Evolutionary conservation across 1,140 invertebrate genomes (phyloP).

Genomic region (Ooceraea biroi): DNA sequence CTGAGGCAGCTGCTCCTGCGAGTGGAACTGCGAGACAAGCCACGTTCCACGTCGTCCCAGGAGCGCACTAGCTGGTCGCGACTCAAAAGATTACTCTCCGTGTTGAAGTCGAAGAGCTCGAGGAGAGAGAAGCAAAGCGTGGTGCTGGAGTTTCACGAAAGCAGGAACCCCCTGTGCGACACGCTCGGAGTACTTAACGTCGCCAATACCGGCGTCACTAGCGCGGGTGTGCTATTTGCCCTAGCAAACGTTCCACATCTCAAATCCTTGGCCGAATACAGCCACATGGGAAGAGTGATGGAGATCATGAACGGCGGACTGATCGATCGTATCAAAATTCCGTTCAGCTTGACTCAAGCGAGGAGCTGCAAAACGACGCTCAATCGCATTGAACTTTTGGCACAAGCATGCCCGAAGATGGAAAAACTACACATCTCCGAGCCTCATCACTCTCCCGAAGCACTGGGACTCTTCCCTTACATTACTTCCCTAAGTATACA

Average conservation of each 20-base stretch:
- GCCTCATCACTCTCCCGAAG: conserved; percentile 84
- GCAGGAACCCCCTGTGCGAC: conserved; percentile 83
- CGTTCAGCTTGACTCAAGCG: conserved; percentile 82
- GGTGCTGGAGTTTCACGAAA: conserved; percentile 84
- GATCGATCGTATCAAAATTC: conserved; percentile 77
- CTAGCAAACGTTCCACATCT: conserved; percentile 83
- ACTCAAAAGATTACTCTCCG: conserved; percentile 79
- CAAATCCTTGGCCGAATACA: conserved; percentile 85
- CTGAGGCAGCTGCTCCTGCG: conserved; percentile 84
- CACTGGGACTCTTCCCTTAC: conserved; percentile 81
- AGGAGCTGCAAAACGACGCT: conserved; percentile 81
- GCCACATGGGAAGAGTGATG: conserved; percentile 83
- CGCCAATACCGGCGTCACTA: conserved; percentile 85
- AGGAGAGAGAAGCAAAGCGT: conserved; percentile 78
- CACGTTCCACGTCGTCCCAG: conserved; percentile 46
- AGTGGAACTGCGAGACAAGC: conserved; percentile 83
- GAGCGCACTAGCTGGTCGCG: conserved; percentile 81
- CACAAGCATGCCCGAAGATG: conserved; percentile 83
- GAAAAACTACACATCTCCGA: conserved; percentile 84
- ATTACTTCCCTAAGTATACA: conserved; percentile 84
- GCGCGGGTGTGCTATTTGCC: conserved; percentile 83
- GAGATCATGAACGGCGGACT: conserved; percentile 83
- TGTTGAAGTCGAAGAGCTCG: conserved; percentile 73
- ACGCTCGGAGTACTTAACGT: conserved; percentile 84
- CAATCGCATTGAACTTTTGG: conserved; percentile 81